Conservation (phyloP, 2,113 vertebrate genomes). For the Desmodus rotundus region DNA sequence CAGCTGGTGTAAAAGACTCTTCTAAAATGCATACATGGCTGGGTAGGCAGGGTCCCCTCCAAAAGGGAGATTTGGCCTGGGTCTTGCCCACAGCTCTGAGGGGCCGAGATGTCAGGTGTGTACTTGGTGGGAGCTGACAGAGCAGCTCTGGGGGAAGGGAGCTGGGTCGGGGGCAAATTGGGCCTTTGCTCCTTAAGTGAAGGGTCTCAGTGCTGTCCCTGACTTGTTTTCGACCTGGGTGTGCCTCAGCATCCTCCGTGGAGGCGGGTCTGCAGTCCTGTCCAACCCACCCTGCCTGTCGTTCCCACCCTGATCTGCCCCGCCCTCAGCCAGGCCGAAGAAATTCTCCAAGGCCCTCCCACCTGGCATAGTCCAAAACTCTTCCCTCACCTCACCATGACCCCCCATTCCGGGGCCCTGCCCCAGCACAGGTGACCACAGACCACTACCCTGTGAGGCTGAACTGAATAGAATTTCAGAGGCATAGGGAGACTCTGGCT, state of each 20-base stretch:
- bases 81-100: not conserved
- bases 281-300: not conserved
- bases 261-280: not conserved
- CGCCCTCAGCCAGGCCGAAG: not conserved
- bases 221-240: not conserved
- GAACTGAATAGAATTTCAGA: not conserved
- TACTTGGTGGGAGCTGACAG: not conserved
- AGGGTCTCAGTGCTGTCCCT: not conserved
- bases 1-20: not conserved
- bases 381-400: not conserved
- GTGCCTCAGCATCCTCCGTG: rapidly evolving
- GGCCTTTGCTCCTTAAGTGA: not conserved
- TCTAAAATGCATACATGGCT: not conserved
- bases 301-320: not conserved
- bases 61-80: not conserved
- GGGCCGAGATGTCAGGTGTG: not conserved
- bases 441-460: not conserved
- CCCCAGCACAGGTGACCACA: not conserved
- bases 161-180: rapidly evolving
- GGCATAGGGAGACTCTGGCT: not conserved
- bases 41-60: not conserved
- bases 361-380: not conserved
- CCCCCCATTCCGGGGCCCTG: not conserved
- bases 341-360: not conserved
- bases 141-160: not conserved